Base-by-base conservation (phyloP, 2,113 vertebrate genomes). In the Macquaria australasica region DNA sequence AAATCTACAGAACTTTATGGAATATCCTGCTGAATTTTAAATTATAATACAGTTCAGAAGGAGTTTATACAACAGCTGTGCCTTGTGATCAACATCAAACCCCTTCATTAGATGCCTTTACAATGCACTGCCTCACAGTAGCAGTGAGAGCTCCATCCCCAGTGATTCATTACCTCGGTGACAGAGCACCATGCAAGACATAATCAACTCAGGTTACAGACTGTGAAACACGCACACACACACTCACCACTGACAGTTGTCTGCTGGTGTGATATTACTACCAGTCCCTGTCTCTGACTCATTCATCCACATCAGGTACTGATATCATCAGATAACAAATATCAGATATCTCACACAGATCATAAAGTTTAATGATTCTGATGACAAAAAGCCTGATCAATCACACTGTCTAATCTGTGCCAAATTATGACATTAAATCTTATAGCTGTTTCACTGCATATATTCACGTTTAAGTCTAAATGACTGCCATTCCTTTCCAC, bases 141-240 rank as follows among this genome's bases (percentile, higher is more conserved):
- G 55, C 72, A 37, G 58, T 28, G 23, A 83, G 84, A 59, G 79
- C 66, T 73, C 55, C 69, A 20, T 75, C 70, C 34, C 56, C 20
- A 41, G 67, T 89, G 91, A 94, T 90, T 86, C 88, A 92, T 93
- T 63, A 84, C 81, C 56, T 60, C 53, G 6, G 73, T 84, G 91
- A 90, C 84, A 87, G 89, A 79, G 80, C 20, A 0, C 60, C 86
- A 83, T 56, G 50, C 67, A 72, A 31, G 58, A 55, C 81, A 56
- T 79, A 73, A 86, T 88, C 84, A 83, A 68, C 88, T 93, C 88
- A 14, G 86, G 87, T 94, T 94, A 83, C 92, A 70, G 71, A 51
- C 69, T 58, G 72, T 23, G 55, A 82, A 51, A 51, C 43, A 34
- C 73, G 9, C 25, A n/a, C 50, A 37, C 67, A 31, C 39, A n/a